These are phyloP conservation scores for Rhinoptilus africanus DNA, from an alignment of 2,113 vertebrate genomes.

Conservation along the genomic window DNA sequence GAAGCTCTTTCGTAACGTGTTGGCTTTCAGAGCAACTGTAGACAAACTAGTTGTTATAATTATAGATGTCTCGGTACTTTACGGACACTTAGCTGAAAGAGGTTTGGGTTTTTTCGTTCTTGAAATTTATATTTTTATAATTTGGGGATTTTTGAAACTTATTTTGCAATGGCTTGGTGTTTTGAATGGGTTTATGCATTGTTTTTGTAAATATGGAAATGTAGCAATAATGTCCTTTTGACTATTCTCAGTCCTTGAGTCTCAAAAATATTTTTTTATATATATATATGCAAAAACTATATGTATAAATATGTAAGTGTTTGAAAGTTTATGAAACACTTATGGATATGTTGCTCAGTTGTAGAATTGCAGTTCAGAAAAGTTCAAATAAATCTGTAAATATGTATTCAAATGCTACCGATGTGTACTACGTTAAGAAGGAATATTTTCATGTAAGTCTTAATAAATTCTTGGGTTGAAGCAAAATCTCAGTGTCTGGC, in stretches of 20 bases:
- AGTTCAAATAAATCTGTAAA: slow-evolving; percentile 83
- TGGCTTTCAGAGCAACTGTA: slow-evolving; percentile 60
- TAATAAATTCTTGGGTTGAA: slow-evolving; percentile 28
- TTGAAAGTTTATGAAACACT: slow-evolving; percentile 71
- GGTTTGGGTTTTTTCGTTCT: slow-evolving; percentile 67
- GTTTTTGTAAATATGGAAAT: slow-evolving; percentile 82
- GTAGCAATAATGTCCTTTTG: slow-evolving; percentile 84
- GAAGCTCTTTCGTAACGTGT: slow-evolving; percentile 44
- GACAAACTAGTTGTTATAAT: slow-evolving; percentile 54
- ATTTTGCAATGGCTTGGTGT: slow-evolving; percentile 76
- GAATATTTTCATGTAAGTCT: not conserved
- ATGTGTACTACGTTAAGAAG: slow-evolving; percentile 6
- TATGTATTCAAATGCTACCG: slow-evolving; percentile 18
- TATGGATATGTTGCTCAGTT: slow-evolving; percentile 69
- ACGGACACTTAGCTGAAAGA: slow-evolving; percentile 71
- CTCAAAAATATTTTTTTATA: slow-evolving; percentile 83
- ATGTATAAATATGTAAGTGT: slow-evolving; percentile 81
- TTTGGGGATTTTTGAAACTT: slow-evolving; percentile 68
- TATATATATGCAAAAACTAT: slow-evolving; percentile 80
- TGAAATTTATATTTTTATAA: slow-evolving; percentile 86
- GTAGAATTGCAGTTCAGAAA: slow-evolving; percentile 70
- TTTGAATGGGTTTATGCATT: slow-evolving; percentile 73
- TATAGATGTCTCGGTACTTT: slow-evolving; percentile 76
- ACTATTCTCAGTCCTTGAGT: slow-evolving; percentile 73
- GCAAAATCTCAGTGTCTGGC: not conserved